A percentile compares a stretch with the other conserved stretches of the same genome.
Conservation (phyloP, 2,797 vertebrate genomes). For the Orientallactaga sibirica region DNA sequence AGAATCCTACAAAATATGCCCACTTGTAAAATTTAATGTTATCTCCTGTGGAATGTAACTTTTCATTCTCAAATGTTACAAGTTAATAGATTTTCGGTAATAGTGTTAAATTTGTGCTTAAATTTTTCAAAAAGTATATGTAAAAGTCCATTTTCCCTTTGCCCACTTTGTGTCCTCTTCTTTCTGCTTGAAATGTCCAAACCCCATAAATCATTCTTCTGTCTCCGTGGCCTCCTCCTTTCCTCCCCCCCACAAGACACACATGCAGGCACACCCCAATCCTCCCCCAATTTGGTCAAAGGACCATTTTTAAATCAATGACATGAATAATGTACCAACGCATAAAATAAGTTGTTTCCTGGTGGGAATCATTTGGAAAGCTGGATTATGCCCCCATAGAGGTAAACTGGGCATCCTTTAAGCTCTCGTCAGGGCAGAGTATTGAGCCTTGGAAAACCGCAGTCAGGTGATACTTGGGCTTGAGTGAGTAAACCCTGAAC, state of each 20-base stretch:
- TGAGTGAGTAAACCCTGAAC: not conserved
- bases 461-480: not conserved
- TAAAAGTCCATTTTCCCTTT: too few relatives aligned
- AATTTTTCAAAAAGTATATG: not conserved
- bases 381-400: not conserved
- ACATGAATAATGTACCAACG: not conserved
- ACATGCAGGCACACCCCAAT: not conserved
- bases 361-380: not conserved
- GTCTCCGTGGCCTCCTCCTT: not conserved
- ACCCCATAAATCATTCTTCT: not conserved
- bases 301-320: not conserved
- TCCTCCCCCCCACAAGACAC: not conserved
- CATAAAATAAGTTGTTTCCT: not conserved
- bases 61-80: not conserved
- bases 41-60: not conserved
- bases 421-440: not conserved
- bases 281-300: not conserved
- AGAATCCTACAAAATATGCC: not conserved
- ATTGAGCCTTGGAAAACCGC: not conserved
- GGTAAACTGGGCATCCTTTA: not conserved
- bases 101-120: not conserved
- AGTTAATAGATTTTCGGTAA: not conserved
- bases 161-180: not conserved
- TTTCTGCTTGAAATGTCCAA: not conserved
- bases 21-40: conserved; percentile 4